Conservation (phyloP, 92 coral and sea anemone genomes). For the Umimayanthus chanpuru region DNA sequence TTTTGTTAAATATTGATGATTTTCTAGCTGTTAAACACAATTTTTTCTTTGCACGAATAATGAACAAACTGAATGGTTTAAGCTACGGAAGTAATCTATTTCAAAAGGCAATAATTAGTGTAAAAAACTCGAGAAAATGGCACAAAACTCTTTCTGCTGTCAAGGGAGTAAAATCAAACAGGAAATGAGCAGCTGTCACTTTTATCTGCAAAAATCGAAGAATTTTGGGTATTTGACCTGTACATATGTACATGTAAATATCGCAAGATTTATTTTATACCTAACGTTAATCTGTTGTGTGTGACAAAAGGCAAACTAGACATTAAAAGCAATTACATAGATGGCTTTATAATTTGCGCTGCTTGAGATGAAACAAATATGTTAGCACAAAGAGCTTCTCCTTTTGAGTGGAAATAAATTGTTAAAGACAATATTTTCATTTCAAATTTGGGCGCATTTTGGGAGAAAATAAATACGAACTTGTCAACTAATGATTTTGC, state of each 20-base stretch:
- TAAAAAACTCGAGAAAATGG: conserved; percentile 67
- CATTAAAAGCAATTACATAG: conserved; percentile 81
- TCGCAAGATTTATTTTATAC: conserved; percentile 78
- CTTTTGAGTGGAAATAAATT: conserved; percentile 46
- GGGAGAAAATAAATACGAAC: conserved; percentile 29
- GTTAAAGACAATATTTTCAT: conserved; percentile 46
- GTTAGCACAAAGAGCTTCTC: conserved; percentile 54
- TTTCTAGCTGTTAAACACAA: conserved; percentile 37
- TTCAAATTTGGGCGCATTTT: conserved; percentile 36
- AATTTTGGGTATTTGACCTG: conserved; percentile 59
- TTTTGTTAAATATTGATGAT: conserved; percentile 38
- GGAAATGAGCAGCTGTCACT: conserved; percentile 87
- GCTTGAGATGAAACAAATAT: conserved; percentile 87
- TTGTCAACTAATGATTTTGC: conserved; percentile 24
- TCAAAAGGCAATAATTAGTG: conserved; percentile 57
- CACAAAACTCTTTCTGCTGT: conserved; percentile 57
- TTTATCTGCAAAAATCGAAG: conserved; percentile 87
- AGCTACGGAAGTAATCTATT: conserved; percentile 41
- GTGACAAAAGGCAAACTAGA: conserved; percentile 73
- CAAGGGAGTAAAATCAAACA: conserved; percentile 66
- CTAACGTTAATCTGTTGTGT: conserved; percentile 70
- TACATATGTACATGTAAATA: conserved; percentile 55
- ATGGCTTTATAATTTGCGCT: conserved; percentile 84
- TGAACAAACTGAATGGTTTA: conserved; percentile 41
- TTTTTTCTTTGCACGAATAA: conserved; percentile 33